These are phyloP conservation scores for Yponomeuta plumbellus DNA, from an alignment of 2,888 invertebrate species.

Conservation along the genomic window DNA sequence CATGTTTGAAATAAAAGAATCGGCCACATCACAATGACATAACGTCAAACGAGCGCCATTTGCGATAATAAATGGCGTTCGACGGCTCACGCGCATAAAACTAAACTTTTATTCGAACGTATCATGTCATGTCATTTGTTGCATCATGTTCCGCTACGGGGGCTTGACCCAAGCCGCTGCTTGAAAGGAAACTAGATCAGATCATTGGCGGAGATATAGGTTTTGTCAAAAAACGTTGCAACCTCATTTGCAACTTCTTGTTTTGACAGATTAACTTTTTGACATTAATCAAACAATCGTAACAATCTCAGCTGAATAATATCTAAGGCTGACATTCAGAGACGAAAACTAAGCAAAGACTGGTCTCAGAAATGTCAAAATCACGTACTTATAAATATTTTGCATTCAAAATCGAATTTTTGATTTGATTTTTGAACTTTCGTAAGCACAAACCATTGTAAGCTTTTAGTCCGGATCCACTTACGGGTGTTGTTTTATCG, in stretches of 20 bases:
- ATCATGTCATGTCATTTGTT: not conserved
- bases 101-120: not conserved
- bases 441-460: no score
- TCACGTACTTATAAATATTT: no score
- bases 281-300: not conserved
- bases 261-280: not conserved
- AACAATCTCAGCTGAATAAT: no score
- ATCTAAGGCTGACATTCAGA: no score
- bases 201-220: not conserved
- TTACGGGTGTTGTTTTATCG: no score
- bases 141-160: not conserved
- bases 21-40: not conserved
- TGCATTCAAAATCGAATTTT: no score
- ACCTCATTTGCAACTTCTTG: not conserved
- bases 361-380: no score
- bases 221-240: not conserved
- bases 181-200: not conserved
- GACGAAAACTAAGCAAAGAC: no score
- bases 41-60: conserved; percentile 1
- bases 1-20: conserved; percentile 2
- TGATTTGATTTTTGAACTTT: no score
- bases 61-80: not conserved
- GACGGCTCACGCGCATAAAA: not conserved
- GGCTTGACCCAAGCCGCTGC: not conserved
- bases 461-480: no score